Base-by-base conservation (phyloP, 2,113 vertebrate species). In the Sorex araneus region DNA sequence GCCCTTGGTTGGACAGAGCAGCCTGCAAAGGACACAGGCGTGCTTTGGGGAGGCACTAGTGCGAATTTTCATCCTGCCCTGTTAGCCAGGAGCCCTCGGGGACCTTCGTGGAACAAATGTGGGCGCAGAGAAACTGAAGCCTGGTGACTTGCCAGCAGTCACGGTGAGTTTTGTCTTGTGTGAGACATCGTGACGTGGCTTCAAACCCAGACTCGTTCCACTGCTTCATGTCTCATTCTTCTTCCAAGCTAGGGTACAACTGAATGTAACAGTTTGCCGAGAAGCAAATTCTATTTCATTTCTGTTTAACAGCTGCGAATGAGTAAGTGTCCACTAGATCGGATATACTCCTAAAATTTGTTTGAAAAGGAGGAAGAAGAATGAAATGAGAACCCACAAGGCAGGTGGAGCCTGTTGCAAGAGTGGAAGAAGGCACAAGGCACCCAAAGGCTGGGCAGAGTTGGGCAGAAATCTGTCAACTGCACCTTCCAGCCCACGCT, bases 191-290 rank as follows among this genome's bases (percentile, higher is more conserved):
- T 36, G 27, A 32, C 21, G 36, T 9, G 8, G n/a, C 25, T 63
- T 40, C 2, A 2, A 79, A 60, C 9, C 40, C 21, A 16, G 12
- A 8, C 43, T 83, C 13, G 9, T 64, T 77, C 36, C 79, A 28
- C 64, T 70, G 40, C 40, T 40, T 75, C 63, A 15, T 16, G 45
- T 25, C 28, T 21, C 23, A 23, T 36, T 36, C 18, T 3, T 3
- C 45, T n/a, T 70, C 79, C 1, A 8, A 69, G 40, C 16, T 43
- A 93, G 70, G 50, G 43, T 60, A 43, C 54, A 54, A 12, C 15
- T 73, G 16, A 84, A 74, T 81, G 6, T 66, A 84, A 57, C 91
- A 69, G 30, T 70, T 85, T 79, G 15, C 36, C 23, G 34, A 77
- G 25, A 47, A 73, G 67, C n/a, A 79, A 92, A 75, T 32, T 45